These are phyloP conservation scores for Edolisoma coerulescens DNA, from an alignment of 2,113 vertebrate species.

Conservation along the genomic window DNA sequence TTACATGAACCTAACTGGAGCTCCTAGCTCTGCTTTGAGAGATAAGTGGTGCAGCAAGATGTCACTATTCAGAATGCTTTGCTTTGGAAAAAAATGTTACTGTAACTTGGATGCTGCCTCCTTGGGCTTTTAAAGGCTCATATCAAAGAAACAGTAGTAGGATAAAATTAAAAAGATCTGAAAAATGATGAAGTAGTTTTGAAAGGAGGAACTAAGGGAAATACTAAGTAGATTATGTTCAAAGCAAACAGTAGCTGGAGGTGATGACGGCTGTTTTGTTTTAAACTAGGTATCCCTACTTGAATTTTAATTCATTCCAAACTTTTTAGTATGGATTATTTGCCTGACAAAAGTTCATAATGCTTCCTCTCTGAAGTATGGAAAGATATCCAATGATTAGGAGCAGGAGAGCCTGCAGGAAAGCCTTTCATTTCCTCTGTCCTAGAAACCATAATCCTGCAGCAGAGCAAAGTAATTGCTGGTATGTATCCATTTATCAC, in stretches of 20 bases:
- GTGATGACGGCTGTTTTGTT: conserved; percentile 25
- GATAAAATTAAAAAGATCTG: conserved; percentile 21
- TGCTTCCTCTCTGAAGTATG: background rate
- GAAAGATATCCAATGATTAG: background rate
- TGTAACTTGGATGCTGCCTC: background rate
- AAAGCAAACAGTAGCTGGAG: conserved; percentile 41
- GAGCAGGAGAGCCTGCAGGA: conserved; percentile 22
- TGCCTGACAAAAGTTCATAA: conserved; percentile 6
- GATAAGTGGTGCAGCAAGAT: background rate
- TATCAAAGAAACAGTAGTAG: background rate
- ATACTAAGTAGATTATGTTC: conserved; percentile 23
- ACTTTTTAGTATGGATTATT: background rate
- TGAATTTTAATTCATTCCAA: conserved; percentile 8
- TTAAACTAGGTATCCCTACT: background rate
- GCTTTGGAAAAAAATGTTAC: background rate
- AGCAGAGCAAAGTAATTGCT: conserved; percentile 27
- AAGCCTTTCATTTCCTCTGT: conserved; percentile 71
- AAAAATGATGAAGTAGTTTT: conserved; percentile 12
- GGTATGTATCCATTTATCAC: conserved; percentile 27
- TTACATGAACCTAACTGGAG: background rate
- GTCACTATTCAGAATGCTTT: background rate
- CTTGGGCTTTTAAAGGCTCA: background rate
- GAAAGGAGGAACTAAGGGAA: conserved; percentile 27
- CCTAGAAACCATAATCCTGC: conserved; percentile 48
- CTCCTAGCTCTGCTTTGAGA: background rate